Percentiles rank a stretch among this genome's conserved stretches.
Evolutionary conservation across 2,888 invertebrate species (phyloP).

Genomic region (Helicoverpa assulta): DNA sequence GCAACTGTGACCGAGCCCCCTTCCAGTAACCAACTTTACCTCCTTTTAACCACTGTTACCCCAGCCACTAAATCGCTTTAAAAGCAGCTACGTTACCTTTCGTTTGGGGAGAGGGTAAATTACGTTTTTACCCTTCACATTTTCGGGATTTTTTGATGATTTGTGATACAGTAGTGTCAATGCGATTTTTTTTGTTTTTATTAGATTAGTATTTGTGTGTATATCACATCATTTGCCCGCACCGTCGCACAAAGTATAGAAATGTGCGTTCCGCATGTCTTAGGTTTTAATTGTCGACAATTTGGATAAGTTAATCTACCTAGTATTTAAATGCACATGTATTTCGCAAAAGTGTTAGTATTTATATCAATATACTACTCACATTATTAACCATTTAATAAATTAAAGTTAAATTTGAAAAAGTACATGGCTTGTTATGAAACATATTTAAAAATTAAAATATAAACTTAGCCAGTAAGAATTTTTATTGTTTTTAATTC

Average conservation of each 20-base stretch:
- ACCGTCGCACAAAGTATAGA: conserved; percentile 29
- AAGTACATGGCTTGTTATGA: conserved; percentile 69
- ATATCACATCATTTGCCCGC: conserved; percentile 22
- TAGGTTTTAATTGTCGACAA: neutral
- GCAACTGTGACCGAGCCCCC: conserved; percentile 93
- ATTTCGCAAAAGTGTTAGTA: conserved; percentile 20
- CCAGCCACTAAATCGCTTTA: conserved; percentile 13
- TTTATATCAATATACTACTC: conserved; percentile 47
- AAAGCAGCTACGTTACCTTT: neutral
- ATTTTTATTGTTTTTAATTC: conserved; percentile 39
- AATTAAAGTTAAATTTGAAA: conserved; percentile 31
- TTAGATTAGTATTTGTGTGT: conserved; percentile 9
- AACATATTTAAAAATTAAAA: conserved; percentile 14
- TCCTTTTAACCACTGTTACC: conserved; percentile 29
- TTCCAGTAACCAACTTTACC: conserved; percentile 75
- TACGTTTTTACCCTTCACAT: conserved; percentile 1
- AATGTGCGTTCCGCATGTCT: neutral
- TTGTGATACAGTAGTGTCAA: neutral
- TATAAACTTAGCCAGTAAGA: conserved; percentile 39
- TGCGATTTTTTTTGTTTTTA: neutral
- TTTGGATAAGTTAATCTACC: neutral
- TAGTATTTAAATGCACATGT: conserved; percentile 26
- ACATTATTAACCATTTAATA: conserved; percentile 34
- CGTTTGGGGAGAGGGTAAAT: neutral
- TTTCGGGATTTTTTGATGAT: neutral